Evolutionary conservation across 2,797 vertebrate species (phyloP), one percentile per base, ranked within the genome.

Genomic region (Pseudopleuronectes americanus): DNA sequence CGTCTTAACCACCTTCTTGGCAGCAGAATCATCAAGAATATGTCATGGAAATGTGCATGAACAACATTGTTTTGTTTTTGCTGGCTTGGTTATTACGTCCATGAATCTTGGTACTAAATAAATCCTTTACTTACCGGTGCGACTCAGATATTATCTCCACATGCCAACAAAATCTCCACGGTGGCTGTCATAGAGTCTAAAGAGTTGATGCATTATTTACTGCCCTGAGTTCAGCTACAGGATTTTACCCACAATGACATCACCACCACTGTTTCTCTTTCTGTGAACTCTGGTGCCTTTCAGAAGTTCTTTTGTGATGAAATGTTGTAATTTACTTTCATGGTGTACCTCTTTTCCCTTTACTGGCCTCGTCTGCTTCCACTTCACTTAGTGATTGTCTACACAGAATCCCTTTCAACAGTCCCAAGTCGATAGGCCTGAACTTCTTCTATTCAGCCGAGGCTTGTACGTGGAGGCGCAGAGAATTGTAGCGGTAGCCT

Each of bases 351-450:
- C 74, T 58, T 60, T 65, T 84, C 16, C 66, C 64, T 85, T 74
- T 61, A 65, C 77, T 26, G 61, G 62, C 67, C 63, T 81, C 4
- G 36, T 61, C 74, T 64, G 55, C 75, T 88, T 81, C 81, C 81
- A 84, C 76, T 77, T 79, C 82, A 81, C 84, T 88, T 71, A 79
- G 70, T 58, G 62, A 79, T 67, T 76, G 78, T 80, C 80, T 66
- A 80, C 81, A 88, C 87, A 78, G 74, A 89, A 88, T 81, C 74
- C 80, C 85, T 91, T 86, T 89, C 70, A 88, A 71, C 76, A 48
- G 58, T 86, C 85, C 80, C 80, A 65, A 76, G 83, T 78, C 79
- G 71, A 79, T 59, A 70, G 43, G 38, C 65, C 59, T 55, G 76
- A 79, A 73, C 73, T 58, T 88, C 65, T 45, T 70, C 47, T 54